Percentiles rank a stretch among this genome's conserved stretches.
These are phyloP conservation scores for Drosophila siamana DNA, from an alignment of 2,888 invertebrate genomes.

Conservation along the genomic window DNA sequence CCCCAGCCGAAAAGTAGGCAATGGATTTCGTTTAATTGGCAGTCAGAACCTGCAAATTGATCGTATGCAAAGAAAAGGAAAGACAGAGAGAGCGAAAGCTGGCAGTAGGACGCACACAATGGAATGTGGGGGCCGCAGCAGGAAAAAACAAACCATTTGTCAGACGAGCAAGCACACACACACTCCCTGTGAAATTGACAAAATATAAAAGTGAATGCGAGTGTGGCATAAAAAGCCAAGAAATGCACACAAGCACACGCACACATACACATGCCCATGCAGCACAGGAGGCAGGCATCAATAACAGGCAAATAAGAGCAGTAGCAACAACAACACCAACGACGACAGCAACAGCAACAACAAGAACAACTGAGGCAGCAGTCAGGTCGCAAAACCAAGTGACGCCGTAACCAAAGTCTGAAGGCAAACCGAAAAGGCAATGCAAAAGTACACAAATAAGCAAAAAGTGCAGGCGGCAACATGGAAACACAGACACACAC, in stretches of 20 bases:
- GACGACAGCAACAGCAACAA: not conserved
- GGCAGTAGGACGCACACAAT: slow-evolving; percentile 36
- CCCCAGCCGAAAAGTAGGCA: slow-evolving; percentile 38
- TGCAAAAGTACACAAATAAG: slow-evolving; percentile 40
- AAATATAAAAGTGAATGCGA: slow-evolving; percentile 43
- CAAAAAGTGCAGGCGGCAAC: slow-evolving; percentile 43
- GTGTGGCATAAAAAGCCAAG: slow-evolving; percentile 36
- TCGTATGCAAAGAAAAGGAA: slow-evolving; percentile 11
- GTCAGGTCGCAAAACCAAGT: slow-evolving; percentile 23
- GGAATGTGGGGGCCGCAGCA: slow-evolving; percentile 36
- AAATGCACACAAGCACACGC: slow-evolving; percentile 23
- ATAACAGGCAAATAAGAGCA: slow-evolving; percentile 48
- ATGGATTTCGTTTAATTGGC: slow-evolving; percentile 46
- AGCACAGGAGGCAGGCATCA: slow-evolving; percentile 39
- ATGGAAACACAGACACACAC: slow-evolving; percentile 12
- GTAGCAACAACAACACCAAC: slow-evolving; percentile 27
- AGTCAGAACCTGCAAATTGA: slow-evolving; percentile 27
- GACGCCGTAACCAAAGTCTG: slow-evolving; percentile 35
- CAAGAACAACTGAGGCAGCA: not conserved
- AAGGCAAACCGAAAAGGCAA: slow-evolving; percentile 43
- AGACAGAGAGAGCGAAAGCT: not conserved
- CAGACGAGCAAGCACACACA: slow-evolving; percentile 35
- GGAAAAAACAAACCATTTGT: slow-evolving; percentile 67
- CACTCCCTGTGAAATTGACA: slow-evolving; percentile 46
- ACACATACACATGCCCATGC: not conserved